Conservation (phyloP, 2,888 invertebrate genomes). For the Leptinotarsa juncta region DNA sequence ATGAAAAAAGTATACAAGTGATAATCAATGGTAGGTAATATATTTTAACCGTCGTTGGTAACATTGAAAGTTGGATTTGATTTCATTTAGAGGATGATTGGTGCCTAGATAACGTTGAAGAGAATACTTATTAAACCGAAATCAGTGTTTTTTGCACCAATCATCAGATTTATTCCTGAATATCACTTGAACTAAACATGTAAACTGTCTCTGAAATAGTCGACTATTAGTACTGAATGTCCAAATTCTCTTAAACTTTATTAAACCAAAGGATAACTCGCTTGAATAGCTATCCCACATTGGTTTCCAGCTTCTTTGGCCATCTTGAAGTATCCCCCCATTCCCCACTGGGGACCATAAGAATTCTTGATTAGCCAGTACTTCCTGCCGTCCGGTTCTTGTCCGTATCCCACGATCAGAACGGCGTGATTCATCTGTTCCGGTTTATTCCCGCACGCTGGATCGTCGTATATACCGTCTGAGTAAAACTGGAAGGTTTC, state of each 20-base stretch:
- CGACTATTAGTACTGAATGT: neutral
- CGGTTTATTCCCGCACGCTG: slow-evolving; percentile 73
- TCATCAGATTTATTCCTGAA: neutral
- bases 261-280: slow-evolving; percentile 86
- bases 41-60: too few relatives aligned
- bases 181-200: too few relatives aligned
- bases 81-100: too few relatives aligned
- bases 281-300: slow-evolving; percentile 85
- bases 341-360: slow-evolving; percentile 67
- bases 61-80: too few relatives aligned
- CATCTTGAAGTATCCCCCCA: slow-evolving; percentile 60
- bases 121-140: too few relatives aligned
- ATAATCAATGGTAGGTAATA: too few relatives aligned
- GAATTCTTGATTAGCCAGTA: slow-evolving; percentile 81
- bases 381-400: slow-evolving; percentile 71
- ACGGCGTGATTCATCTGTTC: slow-evolving; percentile 66
- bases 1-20: too few relatives aligned
- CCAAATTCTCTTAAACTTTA: neutral
- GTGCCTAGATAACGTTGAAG: too few relatives aligned
- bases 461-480: slow-evolving; percentile 84
- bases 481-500: slow-evolving; percentile 88
- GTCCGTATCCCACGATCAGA: slow-evolving; percentile 83
- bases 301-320: slow-evolving; percentile 71
- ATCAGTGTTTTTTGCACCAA: neutral
- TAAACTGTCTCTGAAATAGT: neutral